These are phyloP conservation scores for Nothocercus nigrocapillus DNA, from an alignment of 2,113 vertebrate genomes.

Conservation along the genomic window DNA sequence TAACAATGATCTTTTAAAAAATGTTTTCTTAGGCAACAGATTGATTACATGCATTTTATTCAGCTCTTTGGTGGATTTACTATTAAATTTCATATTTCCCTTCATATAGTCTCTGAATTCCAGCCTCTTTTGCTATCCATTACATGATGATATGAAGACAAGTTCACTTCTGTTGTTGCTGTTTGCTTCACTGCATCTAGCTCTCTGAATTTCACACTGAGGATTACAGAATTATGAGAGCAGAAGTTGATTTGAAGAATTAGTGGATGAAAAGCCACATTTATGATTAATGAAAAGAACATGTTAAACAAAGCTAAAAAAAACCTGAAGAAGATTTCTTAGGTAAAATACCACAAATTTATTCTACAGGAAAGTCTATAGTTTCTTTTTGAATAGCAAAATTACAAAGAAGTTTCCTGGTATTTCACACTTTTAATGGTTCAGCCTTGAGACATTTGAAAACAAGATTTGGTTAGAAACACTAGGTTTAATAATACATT, in stretches of 20 bases:
- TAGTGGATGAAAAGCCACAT: not conserved
- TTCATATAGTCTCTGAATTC: slow-evolving; percentile 27
- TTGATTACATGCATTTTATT: slow-evolving; percentile 53
- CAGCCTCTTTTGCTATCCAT: slow-evolving; percentile 30
- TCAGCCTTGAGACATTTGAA: not conserved
- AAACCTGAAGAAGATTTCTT: not conserved
- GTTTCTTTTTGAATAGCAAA: not conserved
- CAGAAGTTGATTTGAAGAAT: not conserved
- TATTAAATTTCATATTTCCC: slow-evolving; percentile 44
- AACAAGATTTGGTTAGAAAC: not conserved
- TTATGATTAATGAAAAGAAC: not conserved
- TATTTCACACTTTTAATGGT: not conserved
- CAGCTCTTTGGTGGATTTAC: slow-evolving; percentile 39
- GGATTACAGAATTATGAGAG: not conserved
- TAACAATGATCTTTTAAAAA: slow-evolving; percentile 46
- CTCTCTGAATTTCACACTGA: not conserved
- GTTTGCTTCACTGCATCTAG: not conserved
- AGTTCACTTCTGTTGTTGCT: not conserved
- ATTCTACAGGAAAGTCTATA: not conserved
- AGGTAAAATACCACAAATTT: not conserved
- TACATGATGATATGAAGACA: not conserved
- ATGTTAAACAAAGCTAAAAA: not conserved
- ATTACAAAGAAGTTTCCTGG: not conserved
- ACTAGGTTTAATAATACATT: not conserved
- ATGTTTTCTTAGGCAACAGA: not conserved